phyloP scores from a whole-genome alignment of 2,797 vertebrate genomes.

The Scolopax bukidnonensis region DNA sequence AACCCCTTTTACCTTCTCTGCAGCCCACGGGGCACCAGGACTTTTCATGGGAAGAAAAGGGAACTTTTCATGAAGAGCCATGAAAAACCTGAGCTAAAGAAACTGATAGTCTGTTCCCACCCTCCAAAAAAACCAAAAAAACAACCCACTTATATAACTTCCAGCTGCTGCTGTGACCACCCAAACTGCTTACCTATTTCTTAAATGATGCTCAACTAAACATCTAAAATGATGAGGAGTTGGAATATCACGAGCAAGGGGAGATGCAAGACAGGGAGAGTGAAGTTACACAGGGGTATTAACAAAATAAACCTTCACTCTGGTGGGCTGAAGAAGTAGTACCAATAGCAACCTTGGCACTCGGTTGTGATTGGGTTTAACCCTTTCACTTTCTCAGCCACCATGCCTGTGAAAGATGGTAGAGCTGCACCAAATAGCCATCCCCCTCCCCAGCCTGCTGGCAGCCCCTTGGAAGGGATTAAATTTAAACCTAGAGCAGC shows the following conservation, averaged over 20 bases:
- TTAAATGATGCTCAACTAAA: background rate
- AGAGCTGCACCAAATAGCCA: background rate
- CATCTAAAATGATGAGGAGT: background rate
- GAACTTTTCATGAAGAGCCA: background rate
- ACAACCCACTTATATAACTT: background rate
- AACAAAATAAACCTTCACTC: conserved; percentile 11
- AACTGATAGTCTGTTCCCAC: background rate
- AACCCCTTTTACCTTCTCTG: background rate
- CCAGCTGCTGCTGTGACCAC: conserved; percentile 35
- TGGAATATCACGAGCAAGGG: background rate
- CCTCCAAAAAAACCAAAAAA: rapidly evolving
- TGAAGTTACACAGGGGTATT: conserved; percentile 14
- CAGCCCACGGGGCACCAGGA: background rate
- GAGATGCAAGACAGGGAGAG: background rate
- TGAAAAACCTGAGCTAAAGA: background rate
- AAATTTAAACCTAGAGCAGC: background rate
- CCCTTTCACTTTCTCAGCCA: background rate
- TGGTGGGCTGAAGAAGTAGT: background rate
- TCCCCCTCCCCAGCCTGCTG: background rate
- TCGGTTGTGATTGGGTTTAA: background rate
- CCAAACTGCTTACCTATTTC: conserved; percentile 21
- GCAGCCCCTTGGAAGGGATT: background rate
- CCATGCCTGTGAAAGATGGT: background rate
- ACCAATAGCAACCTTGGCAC: background rate
- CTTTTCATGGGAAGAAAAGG: background rate